Conservation (phyloP, 2,888 invertebrate species). For the Loripinus fragilis region DNA sequence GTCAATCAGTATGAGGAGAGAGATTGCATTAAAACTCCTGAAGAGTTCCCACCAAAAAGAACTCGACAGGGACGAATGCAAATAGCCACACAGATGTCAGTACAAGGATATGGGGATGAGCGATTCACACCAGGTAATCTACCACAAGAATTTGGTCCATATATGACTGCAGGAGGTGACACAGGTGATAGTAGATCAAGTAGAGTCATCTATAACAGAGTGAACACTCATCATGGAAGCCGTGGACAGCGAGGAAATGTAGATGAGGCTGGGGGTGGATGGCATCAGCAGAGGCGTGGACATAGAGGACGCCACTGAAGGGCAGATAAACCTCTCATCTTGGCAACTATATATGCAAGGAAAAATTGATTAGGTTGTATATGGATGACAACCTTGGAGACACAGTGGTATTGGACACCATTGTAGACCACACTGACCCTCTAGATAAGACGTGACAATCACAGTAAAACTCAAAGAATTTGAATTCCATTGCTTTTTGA, state of each 20-base stretch:
- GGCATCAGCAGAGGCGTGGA: neutral
- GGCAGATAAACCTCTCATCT: too few species aligned
- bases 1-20: slow-evolving; percentile 57
- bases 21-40: slow-evolving; percentile 46
- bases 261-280: neutral
- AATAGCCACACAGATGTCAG: neutral
- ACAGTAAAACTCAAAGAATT: too few species aligned
- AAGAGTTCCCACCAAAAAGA: slow-evolving; percentile 40
- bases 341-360: too few species aligned
- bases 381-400: too few species aligned
- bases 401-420: too few species aligned
- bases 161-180: neutral
- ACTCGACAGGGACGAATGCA: slow-evolving; percentile 27
- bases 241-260: neutral
- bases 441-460: too few species aligned
- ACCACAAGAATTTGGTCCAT: neutral
- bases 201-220: neutral
- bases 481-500: too few species aligned
- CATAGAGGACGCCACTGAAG: neutral
- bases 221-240: neutral
- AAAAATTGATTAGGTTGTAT: too few species aligned
- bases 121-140: slow-evolving; percentile 19
- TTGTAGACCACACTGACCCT: too few species aligned
- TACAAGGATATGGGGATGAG: slow-evolving; percentile 22
- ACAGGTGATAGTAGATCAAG: neutral